Base-by-base conservation (phyloP, 2,113 vertebrate species). In the Lagopus leucura region DNA sequence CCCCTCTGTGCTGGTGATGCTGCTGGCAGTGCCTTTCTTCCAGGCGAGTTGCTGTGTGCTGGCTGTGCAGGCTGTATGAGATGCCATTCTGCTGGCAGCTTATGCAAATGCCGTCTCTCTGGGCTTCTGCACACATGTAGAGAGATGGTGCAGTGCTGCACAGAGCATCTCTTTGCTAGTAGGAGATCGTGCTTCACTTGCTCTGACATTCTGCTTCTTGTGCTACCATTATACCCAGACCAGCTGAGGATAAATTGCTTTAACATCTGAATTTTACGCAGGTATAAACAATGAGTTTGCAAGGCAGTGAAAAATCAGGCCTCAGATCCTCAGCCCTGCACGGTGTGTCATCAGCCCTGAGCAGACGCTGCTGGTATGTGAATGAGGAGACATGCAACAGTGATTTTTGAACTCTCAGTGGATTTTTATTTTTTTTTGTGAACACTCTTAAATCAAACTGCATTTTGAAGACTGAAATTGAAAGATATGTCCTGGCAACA, bases 241-340 rank as follows among this genome's bases (percentile, higher is more conserved):
- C 55, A 94, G 50, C 55, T 47, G 76, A 81, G 38, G 87, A 88
- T 57, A 86, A 81, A 93, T n/a, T 64, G 27, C 22, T 64, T 36
- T 30, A 78, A 48, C 27, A 72, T 64, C 54, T 90, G 75, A 85
- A 87, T 75, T 92, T 90, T 90, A n/a, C 61, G 73, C 58, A 85
- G 66, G 27, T 87, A 17, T 87, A 86, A 89, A 82, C 70, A 81
- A 55, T 57, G 61, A 72, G 58, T 88, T 75, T 84, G 22, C 32
- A 78, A 82, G 25, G 27, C 25, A 84, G 58, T 57, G 90, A 81
- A 81, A 91, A 94, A 74, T 77, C 19, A 45, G 13, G n/a, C 80
- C 50, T 74, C 4, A 3, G 27, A 30, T 79, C 48, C 43, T 85
- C 17, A 24, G 38, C 18, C 27, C 30, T 61, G 5, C 50, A 5